Percentiles rank a stretch among this genome's conserved stretches.
Evolutionary conservation across 2,113 vertebrate genomes (phyloP).

Genomic region (Cyprinus carpio): DNA sequence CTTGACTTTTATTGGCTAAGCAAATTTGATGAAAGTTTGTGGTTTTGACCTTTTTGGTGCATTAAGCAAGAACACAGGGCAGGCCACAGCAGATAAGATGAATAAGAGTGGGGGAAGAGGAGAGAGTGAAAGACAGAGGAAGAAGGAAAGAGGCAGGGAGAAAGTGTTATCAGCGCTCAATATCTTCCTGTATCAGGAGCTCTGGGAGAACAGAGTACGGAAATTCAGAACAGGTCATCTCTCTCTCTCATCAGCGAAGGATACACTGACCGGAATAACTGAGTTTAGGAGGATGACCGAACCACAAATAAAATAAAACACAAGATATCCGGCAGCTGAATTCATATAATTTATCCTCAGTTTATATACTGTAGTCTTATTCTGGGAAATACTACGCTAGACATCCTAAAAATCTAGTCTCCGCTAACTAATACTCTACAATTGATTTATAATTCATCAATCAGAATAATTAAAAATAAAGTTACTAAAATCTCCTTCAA

Average conservation of each 20-base stretch:
- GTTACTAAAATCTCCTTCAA: neutral
- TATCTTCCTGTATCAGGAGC: slow-evolving; percentile 41
- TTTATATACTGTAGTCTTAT: slow-evolving; percentile 12
- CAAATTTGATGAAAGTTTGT: slow-evolving; percentile 73
- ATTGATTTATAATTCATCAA: neutral
- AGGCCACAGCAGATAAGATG: slow-evolving; percentile 43
- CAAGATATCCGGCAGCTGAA: slow-evolving; percentile 27
- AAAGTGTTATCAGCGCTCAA: slow-evolving; percentile 41
- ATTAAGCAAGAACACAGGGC: slow-evolving; percentile 57
- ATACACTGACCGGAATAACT: slow-evolving; percentile 41
- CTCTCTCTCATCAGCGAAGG: slow-evolving; percentile 30
- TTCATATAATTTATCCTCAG: slow-evolving; percentile 13
- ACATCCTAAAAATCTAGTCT: neutral
- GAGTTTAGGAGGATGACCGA: slow-evolving; percentile 36
- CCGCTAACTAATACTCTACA: neutral
- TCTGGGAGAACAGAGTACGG: slow-evolving; percentile 11
- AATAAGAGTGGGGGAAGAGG: slow-evolving; percentile 4
- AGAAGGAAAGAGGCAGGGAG: slow-evolving; percentile 11
- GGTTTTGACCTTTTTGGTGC: slow-evolving; percentile 73
- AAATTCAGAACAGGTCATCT: slow-evolving; percentile 45
- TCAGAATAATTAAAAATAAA: too few species aligned
- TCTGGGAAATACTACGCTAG: neutral
- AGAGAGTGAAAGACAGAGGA: slow-evolving; percentile 20
- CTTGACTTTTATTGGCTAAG: slow-evolving; percentile 74
- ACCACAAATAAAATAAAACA: slow-evolving; percentile 35